phyloP scores from a whole-genome alignment of 1,140 invertebrate genomes.

The Oedothorax gibbosus region DNA sequence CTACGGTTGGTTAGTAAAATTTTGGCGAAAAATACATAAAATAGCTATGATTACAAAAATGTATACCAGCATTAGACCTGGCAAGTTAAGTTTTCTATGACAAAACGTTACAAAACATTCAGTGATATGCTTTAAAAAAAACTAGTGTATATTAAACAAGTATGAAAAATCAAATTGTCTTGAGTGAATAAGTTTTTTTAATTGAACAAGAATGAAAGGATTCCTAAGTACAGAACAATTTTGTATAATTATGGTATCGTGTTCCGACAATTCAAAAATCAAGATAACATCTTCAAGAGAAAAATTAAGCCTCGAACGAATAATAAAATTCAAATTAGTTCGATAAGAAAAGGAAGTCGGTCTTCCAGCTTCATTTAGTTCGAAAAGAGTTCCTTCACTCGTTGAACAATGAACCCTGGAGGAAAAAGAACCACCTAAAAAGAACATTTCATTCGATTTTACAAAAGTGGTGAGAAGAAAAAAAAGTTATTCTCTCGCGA shows the following conservation, averaged over 20 bases:
- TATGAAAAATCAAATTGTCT: too few relatives aligned
- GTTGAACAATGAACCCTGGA: conserved; percentile 39
- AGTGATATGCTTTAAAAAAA: too few relatives aligned
- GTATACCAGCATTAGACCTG: too few relatives aligned
- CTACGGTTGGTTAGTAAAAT: too few relatives aligned
- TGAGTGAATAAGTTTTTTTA: too few relatives aligned
- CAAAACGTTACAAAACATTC: too few relatives aligned
- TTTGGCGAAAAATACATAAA: too few relatives aligned
- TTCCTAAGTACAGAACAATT: background rate
- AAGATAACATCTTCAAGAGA: background rate
- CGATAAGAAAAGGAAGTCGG: conserved; percentile 6
- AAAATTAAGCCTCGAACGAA: background rate
- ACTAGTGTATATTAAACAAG: too few relatives aligned
- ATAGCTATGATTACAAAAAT: too few relatives aligned
- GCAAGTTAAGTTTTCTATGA: too few relatives aligned
- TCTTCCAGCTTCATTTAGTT: conserved; percentile 23
- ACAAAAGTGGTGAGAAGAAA: background rate
- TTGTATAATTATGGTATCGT: background rate
- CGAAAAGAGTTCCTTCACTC: conserved; percentile 34
- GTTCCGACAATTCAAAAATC: too few relatives aligned
- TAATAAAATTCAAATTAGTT: background rate
- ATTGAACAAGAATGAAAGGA: too few relatives aligned
- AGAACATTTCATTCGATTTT: conserved; percentile 15
- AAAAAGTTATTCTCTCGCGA: conserved; percentile 22
- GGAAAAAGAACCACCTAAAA: background rate